These are phyloP conservation scores for Drosophila cognata DNA, from an alignment of 2,888 invertebrate species.

Conservation along the genomic window DNA sequence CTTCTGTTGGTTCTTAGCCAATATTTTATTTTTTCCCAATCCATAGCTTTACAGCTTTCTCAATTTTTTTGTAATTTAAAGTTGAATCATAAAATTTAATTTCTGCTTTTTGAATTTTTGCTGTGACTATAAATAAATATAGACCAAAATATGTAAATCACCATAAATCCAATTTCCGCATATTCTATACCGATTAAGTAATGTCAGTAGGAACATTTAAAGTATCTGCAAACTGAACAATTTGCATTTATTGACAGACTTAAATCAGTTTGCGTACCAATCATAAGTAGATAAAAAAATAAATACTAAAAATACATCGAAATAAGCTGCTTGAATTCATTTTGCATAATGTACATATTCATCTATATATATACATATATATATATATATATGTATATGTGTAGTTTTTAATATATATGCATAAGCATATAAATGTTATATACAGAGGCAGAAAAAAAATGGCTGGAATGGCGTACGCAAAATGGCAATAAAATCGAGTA, in stretches of 20 bases:
- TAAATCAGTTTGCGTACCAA: neutral
- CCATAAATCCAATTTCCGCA: neutral
- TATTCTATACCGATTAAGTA: neutral
- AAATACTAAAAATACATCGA: neutral
- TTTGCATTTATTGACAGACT: neutral
- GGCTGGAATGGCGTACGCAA: slow-evolving; percentile 61
- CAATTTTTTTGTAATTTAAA: neutral
- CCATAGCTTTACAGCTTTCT: neutral
- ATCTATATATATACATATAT: slow-evolving; percentile 3
- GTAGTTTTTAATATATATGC: slow-evolving; percentile 1
- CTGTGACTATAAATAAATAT: neutral
- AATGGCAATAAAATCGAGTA: slow-evolving; percentile 67
- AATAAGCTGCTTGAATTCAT: neutral
- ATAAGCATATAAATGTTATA: slow-evolving; percentile 1
- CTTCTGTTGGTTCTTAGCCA: neutral
- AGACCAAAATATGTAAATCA: neutral
- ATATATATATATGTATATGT: slow-evolving; percentile 15
- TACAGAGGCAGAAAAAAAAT: neutral
- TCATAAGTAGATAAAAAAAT: neutral
- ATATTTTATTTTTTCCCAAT: too few species aligned
- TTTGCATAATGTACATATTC: slow-evolving; percentile 3
- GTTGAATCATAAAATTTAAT: neutral
- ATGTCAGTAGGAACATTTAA: neutral
- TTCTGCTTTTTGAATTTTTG: neutral
- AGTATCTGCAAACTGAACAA: neutral